Percentiles rank a stretch among this genome's conserved stretches.
phyloP scores from a whole-genome alignment of 2,888 invertebrate genomes.

The Cryptus viduatorius region DNA sequence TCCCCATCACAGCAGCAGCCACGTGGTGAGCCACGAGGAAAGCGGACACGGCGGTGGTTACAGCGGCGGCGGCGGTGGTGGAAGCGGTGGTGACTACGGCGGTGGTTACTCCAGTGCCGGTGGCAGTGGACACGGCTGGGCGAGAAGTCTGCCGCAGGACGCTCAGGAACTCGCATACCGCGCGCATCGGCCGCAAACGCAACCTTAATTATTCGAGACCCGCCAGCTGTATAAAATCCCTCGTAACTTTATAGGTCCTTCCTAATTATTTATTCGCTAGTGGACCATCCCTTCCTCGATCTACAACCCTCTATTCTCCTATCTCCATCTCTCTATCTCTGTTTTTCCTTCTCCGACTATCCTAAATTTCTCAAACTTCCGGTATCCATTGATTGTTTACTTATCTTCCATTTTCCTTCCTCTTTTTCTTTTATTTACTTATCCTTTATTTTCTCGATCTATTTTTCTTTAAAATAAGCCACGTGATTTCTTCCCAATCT shows the following conservation, averaged over 20 bases:
- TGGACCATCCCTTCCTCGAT: slow-evolving; percentile 19
- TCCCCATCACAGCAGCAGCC: slow-evolving; percentile 91
- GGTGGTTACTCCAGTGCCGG: slow-evolving; percentile 89
- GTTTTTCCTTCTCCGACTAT: slow-evolving; percentile 14
- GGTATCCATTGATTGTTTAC: slow-evolving; percentile 4
- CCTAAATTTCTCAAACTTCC: neutral
- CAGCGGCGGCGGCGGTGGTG: slow-evolving; percentile 86
- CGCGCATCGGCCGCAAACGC: slow-evolving; percentile 89
- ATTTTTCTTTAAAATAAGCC: slow-evolving; percentile 49
- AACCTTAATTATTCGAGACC: slow-evolving; percentile 73
- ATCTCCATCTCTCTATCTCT: slow-evolving; percentile 1
- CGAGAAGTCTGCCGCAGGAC: slow-evolving; percentile 86
- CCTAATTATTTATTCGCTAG: slow-evolving; percentile 48
- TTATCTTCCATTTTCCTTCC: slow-evolving; percentile 46
- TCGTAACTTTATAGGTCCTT: slow-evolving; percentile 21
- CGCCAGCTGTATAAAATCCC: slow-evolving; percentile 51
- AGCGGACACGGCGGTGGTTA: slow-evolving; percentile 86
- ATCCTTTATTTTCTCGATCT: slow-evolving; percentile 35
- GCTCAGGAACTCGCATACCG: slow-evolving; percentile 93
- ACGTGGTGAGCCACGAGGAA: slow-evolving; percentile 90
- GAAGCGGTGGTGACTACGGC: slow-evolving; percentile 83
- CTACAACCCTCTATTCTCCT: slow-evolving; percentile 6
- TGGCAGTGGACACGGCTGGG: slow-evolving; percentile 89
- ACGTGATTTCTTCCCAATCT: slow-evolving; percentile 60
- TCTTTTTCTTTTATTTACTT: slow-evolving; percentile 50